Conservation (phyloP, 1,140 invertebrate species). For the Drosophila carrolli region DNA sequence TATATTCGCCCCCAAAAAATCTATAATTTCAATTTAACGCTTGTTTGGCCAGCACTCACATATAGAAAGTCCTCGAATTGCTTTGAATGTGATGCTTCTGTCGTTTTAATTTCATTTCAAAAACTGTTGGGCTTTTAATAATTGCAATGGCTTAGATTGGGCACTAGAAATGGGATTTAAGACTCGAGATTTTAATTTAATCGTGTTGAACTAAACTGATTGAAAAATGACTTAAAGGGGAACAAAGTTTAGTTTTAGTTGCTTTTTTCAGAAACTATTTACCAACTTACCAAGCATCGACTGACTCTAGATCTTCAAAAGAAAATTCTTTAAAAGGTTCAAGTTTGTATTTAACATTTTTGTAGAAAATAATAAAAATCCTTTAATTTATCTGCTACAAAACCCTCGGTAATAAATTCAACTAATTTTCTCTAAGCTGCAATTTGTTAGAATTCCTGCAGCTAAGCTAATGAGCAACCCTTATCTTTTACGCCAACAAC, state of each 20-base stretch:
- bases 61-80: slow-evolving; percentile 32
- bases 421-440: slow-evolving; percentile 43
- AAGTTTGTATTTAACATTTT: no score
- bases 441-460: slow-evolving; percentile 41
- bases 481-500: slow-evolving; percentile 20
- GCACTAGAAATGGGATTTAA: slow-evolving; percentile 38
- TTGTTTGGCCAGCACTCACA: slow-evolving; percentile 70
- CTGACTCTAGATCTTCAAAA: no score
- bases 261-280: no score
- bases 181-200: slow-evolving; percentile 27
- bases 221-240: no score
- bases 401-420: slow-evolving; percentile 17
- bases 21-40: slow-evolving; percentile 83
- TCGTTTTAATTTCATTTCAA: slow-evolving; percentile 68
- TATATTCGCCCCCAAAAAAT: slow-evolving; percentile 53
- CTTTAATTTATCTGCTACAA: neutral
- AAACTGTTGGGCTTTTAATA: slow-evolving; percentile 42
- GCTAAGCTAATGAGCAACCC: slow-evolving; percentile 44
- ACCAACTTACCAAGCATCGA: no score
- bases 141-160: slow-evolving; percentile 31
- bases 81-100: slow-evolving; percentile 59
- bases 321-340: no score
- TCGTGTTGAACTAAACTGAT: neutral
- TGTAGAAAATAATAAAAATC: no score
- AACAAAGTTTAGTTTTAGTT: no score